A percentile compares a stretch with the other conserved stretches of the same genome.
Conservation (phyloP, 2,888 invertebrate genomes). For the Pilophorus perplexus region DNA sequence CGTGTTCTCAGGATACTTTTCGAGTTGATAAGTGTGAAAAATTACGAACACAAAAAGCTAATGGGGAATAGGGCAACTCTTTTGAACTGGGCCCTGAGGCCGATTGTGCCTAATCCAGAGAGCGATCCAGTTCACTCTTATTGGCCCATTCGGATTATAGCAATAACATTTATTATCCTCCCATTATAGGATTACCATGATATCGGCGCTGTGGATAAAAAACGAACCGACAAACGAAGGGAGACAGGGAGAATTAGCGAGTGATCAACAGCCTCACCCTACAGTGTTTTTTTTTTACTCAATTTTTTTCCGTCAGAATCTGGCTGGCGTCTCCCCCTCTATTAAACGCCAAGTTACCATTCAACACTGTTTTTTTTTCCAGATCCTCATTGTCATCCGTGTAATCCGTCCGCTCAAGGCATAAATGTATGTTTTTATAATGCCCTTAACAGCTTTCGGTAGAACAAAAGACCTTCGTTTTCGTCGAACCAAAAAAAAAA, state of each 20-base stretch:
- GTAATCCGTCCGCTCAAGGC: slow-evolving; percentile 10
- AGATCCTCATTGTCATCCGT: slow-evolving; percentile 17
- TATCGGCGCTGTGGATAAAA: slow-evolving; percentile 10
- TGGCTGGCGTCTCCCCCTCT: background rate
- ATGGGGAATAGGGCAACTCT: no score
- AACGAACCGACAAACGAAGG: background rate
- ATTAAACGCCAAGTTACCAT: slow-evolving; percentile 2
- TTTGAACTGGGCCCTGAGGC: no score
- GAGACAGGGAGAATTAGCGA: slow-evolving; percentile 4
- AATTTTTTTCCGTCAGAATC: background rate
- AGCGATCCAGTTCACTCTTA: slow-evolving; percentile 6
- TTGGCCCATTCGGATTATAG: slow-evolving; percentile 17
- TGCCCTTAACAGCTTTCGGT: background rate
- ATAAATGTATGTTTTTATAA: slow-evolving; percentile 12
- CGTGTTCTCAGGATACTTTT: no score
- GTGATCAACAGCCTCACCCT: slow-evolving; percentile 24
- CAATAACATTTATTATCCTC: slow-evolving; percentile 20
- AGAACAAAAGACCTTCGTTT: background rate
- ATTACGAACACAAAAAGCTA: no score
- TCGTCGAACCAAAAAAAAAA: background rate
- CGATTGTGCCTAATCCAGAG: slow-evolving; percentile 12
- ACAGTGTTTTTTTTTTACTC: background rate
- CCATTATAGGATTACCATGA: slow-evolving; percentile 10
- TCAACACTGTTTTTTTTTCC: background rate
- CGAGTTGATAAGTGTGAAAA: no score